phyloP scores from a whole-genome alignment of 2,888 invertebrate genomes.

The Aricia artaxerxes region DNA sequence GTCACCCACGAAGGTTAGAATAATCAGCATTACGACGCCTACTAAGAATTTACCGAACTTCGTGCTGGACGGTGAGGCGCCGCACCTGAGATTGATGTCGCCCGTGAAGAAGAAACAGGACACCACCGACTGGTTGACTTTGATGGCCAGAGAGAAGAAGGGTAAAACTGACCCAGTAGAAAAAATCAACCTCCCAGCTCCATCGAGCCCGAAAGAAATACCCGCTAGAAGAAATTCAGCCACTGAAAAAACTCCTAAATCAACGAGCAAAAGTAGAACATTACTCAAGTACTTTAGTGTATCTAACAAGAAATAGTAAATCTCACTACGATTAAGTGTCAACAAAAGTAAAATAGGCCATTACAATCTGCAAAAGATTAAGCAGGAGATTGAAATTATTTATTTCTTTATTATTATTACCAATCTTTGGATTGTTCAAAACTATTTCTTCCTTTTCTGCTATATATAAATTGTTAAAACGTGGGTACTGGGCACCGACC shows the following conservation, averaged over 20 bases:
- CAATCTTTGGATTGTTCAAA: neutral
- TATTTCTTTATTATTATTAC: neutral
- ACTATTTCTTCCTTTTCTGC: neutral
- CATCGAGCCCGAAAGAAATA: conserved; percentile 58
- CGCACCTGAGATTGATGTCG: conserved; percentile 85
- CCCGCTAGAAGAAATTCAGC: conserved; percentile 54
- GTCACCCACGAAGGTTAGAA: conserved; percentile 51
- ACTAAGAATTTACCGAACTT: conserved; percentile 88
- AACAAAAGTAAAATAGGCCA: neutral
- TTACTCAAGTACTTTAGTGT: conserved; percentile 65
- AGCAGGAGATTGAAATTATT: neutral
- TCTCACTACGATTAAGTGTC: neutral
- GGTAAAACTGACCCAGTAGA: conserved; percentile 40
- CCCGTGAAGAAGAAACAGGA: conserved; percentile 83
- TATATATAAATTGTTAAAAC: neutral
- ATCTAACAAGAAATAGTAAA: conserved; percentile 49
- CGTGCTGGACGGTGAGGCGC: conserved; percentile 87
- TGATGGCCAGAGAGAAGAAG: conserved; percentile 51
- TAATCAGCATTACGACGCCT: conserved; percentile 73
- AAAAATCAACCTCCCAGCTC: conserved; percentile 36
- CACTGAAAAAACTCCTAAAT: conserved; percentile 55
- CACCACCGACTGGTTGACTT: conserved; percentile 86
- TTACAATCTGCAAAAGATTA: neutral
- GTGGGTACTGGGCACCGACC: too few species aligned
- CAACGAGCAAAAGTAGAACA: conserved; percentile 53